These are phyloP conservation scores for Chrysomallon squamiferum DNA, from an alignment of 1,140 invertebrate genomes.

Conservation along the genomic window DNA sequence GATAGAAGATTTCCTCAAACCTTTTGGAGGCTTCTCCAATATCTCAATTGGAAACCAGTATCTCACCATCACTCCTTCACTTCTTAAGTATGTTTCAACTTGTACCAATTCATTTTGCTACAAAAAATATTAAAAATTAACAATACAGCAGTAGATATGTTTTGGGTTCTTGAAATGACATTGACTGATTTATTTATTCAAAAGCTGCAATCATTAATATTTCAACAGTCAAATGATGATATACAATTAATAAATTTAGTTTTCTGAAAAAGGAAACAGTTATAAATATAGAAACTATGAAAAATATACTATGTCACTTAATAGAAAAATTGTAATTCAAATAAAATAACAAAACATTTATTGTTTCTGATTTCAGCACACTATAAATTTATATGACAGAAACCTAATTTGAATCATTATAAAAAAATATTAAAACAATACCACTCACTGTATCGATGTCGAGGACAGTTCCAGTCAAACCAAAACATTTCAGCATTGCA, in stretches of 20 bases:
- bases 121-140: slow-evolving; percentile 4
- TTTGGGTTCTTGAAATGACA: too few species aligned
- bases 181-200: too few species aligned
- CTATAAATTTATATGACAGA: neutral
- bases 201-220: too few species aligned
- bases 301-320: too few species aligned
- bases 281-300: too few species aligned
- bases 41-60: slow-evolving; percentile 64
- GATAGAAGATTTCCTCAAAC: slow-evolving; percentile 55
- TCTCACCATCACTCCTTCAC: slow-evolving; percentile 62
- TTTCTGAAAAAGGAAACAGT: too few species aligned
- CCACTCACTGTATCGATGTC: slow-evolving; percentile 59
- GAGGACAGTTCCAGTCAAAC: slow-evolving; percentile 61
- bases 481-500: slow-evolving; percentile 63
- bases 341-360: too few species aligned
- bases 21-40: slow-evolving; percentile 58
- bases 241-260: too few species aligned
- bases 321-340: too few species aligned
- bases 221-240: too few species aligned
- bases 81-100: slow-evolving; percentile 62
- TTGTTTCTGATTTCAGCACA: too few species aligned
- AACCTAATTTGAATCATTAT: neutral
- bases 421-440: neutral
- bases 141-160: too few species aligned
- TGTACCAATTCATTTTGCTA: slow-evolving; percentile 61